Base-by-base conservation (phyloP, 2,797 vertebrate genomes). In the Acropternis orthonyx region DNA sequence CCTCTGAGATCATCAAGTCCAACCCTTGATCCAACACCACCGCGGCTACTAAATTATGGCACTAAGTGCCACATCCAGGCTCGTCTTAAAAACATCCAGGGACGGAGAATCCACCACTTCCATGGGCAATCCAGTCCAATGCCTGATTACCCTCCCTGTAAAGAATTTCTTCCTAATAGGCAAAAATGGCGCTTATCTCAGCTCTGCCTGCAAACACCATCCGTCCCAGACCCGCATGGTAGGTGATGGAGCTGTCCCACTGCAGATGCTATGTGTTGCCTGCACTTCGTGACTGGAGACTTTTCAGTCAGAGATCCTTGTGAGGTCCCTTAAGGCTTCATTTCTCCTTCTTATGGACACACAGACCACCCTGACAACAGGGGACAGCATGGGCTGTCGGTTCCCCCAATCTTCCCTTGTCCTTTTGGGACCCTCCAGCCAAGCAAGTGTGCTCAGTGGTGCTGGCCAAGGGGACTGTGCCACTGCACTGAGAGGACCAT, bases 401-500 rank as follows among this genome's bases (percentile, higher is more conserved):
- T 63, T 65, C 21, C 27, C 56, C 22, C 49, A 68, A 0, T 28
- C 15, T 43, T 63, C 27, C 28, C 20, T 61, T 14, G 7, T 79
- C 12, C 3, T 93, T 80, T 49, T 5, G 26, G 41, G 24, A 93
- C 1, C 27, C 21, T 93, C 12, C 34, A 80, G 79, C 58, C 46
- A 86, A 85, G 16, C 15, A 63, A 52, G 15, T 27, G 10, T 62
- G 16, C 51, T 88, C 46, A 68, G n/a, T 72, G 62, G n/a, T 72
- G 69, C 73, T 89, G 73, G 20, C 17, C 26, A 82, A n/a, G 49
- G 27, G 17, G 21, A 54, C 18, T 51, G 65, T 58, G 63, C 48
- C 24, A 17, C 34, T 17, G 4, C 5, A 2, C 0, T 69, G 15
- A 7, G 7, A 67, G 34, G 44, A 14, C 17, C 14, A 8, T 55